These are phyloP conservation scores for Sesia apiformis DNA, from an alignment of 2,888 invertebrate genomes.

Conservation along the genomic window DNA sequence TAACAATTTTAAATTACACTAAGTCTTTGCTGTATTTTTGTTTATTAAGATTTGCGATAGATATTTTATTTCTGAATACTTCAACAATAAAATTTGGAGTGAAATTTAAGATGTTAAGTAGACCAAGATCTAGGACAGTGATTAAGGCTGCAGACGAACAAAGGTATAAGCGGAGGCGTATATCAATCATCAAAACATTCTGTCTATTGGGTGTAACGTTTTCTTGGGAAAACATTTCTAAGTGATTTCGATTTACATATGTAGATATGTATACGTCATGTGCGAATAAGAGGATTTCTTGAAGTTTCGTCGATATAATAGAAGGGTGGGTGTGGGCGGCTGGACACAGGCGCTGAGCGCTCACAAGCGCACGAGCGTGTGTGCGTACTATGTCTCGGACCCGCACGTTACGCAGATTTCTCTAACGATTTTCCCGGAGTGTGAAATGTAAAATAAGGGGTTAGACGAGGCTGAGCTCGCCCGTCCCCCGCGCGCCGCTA, in stretches of 20 bases:
- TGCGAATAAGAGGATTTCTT: constrained; percentile 66
- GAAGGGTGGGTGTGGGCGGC: constrained; percentile 39
- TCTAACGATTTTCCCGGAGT: constrained; percentile 75
- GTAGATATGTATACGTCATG: constrained; percentile 42
- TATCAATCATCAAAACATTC: too few species aligned
- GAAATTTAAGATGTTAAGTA: too few species aligned
- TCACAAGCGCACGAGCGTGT: constrained; percentile 10
- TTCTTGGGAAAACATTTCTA: constrained; percentile 1
- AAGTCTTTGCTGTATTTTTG: too few species aligned
- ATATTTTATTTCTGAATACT: too few species aligned
- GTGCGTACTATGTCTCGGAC: constrained; percentile 67
- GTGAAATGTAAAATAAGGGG: constrained; percentile 76
- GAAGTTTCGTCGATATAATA: constrained; percentile 67
- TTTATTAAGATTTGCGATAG: too few species aligned
- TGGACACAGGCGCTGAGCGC: constrained; percentile 34
- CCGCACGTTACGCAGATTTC: constrained; percentile 73
- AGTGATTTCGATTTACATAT: constrained; percentile 40
- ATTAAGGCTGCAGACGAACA: too few species aligned
- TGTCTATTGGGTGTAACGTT: too few species aligned
- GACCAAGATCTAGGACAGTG: too few species aligned
- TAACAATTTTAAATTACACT: constrained; percentile 17
- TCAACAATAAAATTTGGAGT: too few species aligned
- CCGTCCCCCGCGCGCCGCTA: constrained; percentile 29
- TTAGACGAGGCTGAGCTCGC: constrained; percentile 60
- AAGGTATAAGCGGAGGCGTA: too few species aligned